Conservation (phyloP, 1,140 invertebrate genomes). For the Euwallacea similis region DNA sequence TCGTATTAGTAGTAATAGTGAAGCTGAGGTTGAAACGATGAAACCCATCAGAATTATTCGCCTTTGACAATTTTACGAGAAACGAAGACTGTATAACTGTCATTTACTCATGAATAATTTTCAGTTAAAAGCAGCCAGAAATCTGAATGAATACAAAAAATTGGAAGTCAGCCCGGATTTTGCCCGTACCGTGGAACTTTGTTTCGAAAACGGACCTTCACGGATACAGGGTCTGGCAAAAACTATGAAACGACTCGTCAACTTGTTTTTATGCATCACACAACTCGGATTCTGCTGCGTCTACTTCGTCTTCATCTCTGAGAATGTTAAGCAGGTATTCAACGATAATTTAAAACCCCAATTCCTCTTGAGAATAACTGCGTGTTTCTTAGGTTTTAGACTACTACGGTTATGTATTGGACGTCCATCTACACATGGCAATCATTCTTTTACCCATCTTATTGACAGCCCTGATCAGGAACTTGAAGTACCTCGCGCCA, state of each 20-base stretch:
- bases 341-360: neutral
- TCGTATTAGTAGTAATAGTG: no score
- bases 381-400: slow-evolving; percentile 62
- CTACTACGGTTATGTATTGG: slow-evolving; percentile 61
- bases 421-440: slow-evolving; percentile 70
- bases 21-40: no score
- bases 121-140: slow-evolving; percentile 69
- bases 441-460: slow-evolving; percentile 72
- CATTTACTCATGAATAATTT: slow-evolving; percentile 18
- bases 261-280: slow-evolving; percentile 82
- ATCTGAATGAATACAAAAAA: slow-evolving; percentile 62
- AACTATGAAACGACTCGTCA: slow-evolving; percentile 67
- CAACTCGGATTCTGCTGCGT: slow-evolving; percentile 95
- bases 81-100: no score
- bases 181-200: slow-evolving; percentile 75
- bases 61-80: no score
- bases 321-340: slow-evolving; percentile 74
- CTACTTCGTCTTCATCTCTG: slow-evolving; percentile 90
- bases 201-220: slow-evolving; percentile 72
- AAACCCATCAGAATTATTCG: no score
- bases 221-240: slow-evolving; percentile 62
- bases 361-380: neutral
- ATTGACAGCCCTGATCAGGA: slow-evolving; percentile 72
- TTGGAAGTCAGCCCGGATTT: slow-evolving; percentile 65
- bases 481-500: slow-evolving; percentile 73